Evolutionary conservation across 2,113 vertebrate genomes (phyloP).

Genomic region (Hypomesus transpacificus): DNA sequence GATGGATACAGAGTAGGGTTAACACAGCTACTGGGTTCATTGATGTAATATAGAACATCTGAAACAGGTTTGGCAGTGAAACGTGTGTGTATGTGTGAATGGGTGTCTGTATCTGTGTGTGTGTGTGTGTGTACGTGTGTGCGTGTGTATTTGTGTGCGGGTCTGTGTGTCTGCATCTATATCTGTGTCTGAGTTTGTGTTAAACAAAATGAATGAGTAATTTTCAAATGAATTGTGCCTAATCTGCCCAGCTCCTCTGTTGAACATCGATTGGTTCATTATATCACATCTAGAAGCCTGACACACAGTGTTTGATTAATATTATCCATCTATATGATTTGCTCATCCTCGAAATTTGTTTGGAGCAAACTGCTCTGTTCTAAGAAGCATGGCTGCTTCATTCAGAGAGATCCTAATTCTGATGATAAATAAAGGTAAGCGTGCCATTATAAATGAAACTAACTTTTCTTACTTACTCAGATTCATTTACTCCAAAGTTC

Average conservation of each 20-base stretch:
- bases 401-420: neutral
- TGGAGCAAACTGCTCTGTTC: neutral
- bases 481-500: conserved; percentile 19
- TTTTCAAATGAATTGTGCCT: conserved; percentile 49
- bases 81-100: neutral
- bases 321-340: conserved; percentile 10
- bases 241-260: conserved; percentile 39
- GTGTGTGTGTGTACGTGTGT: neutral
- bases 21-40: neutral
- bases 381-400: neutral
- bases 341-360: conserved; percentile 20
- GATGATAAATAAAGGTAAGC: conserved; percentile 18
- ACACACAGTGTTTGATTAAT: conserved; percentile 50
- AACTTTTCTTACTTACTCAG: conserved; percentile 8
- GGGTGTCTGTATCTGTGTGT: too few species aligned
- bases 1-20: neutral
- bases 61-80: too few species aligned
- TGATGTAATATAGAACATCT: neutral
- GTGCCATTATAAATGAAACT: conserved; percentile 6
- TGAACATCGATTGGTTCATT: conserved; percentile 63
- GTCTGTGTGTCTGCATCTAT: conserved; percentile 7
- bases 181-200: conserved; percentile 14
- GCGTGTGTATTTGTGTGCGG: neutral
- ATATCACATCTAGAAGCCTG: conserved; percentile 43
- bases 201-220: conserved; percentile 31